Evolutionary conservation across 2,113 vertebrate genomes (phyloP).

Genomic region (Chrysemys picta): DNA sequence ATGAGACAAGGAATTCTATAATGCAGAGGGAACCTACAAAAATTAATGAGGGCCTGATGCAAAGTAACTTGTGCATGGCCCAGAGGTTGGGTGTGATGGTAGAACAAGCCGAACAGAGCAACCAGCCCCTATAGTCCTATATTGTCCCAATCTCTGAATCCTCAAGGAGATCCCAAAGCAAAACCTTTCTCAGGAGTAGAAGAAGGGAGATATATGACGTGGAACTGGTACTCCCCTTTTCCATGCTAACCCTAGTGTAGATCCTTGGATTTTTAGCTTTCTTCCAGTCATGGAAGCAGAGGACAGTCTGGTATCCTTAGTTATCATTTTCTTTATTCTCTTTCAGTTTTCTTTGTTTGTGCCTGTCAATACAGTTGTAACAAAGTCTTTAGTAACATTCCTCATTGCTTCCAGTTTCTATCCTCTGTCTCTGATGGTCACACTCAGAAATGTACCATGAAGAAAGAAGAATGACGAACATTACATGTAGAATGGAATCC

Average conservation of each 20-base stretch:
- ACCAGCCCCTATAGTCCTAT: background rate
- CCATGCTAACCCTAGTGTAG: background rate
- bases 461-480: background rate
- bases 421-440: background rate
- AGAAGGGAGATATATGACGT: background rate
- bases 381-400: background rate
- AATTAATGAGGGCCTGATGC: background rate
- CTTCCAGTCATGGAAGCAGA: background rate
- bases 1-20: background rate
- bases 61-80: background rate
- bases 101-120: background rate
- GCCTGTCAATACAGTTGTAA: background rate
- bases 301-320: background rate
- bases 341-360: background rate
- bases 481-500: background rate
- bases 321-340: background rate
- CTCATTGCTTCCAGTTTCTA: background rate
- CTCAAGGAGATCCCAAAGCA: background rate
- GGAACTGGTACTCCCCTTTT: background rate
- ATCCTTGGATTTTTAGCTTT: background rate
- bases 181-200: background rate
- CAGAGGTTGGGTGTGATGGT: background rate
- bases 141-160: background rate
- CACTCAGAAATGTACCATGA: background rate
- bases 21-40: background rate